Evolutionary conservation across 1,140 invertebrate genomes (phyloP).

Genomic region (Spodoptera litura): DNA sequence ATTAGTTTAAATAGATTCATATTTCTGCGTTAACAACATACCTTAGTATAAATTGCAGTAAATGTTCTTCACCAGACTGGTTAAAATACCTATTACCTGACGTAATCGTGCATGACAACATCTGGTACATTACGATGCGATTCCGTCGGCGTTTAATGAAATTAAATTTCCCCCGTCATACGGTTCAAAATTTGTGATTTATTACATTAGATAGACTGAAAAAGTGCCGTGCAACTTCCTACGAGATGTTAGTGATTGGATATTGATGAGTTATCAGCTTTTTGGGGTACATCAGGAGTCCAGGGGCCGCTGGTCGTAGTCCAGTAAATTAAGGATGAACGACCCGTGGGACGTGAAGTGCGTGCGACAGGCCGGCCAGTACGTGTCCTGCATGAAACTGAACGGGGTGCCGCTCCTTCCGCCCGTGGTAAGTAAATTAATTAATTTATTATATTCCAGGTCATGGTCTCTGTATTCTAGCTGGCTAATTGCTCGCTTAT

Average conservation of each 20-base stretch:
- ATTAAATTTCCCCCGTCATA: slow-evolving; percentile 52
- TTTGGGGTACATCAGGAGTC: not conserved
- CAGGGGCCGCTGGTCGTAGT: not conserved
- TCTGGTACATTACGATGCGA: slow-evolving; percentile 52
- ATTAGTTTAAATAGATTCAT: not conserved
- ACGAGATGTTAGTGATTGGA: slow-evolving; percentile 22
- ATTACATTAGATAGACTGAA: slow-evolving; percentile 22
- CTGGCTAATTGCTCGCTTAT: not conserved
- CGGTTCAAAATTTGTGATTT: slow-evolving; percentile 41
- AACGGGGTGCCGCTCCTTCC: slow-evolving; percentile 88
- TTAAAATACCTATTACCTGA: slow-evolving; percentile 60
- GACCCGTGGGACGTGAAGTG: slow-evolving; percentile 83
- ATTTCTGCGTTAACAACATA: not conserved
- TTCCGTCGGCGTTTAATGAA: slow-evolving; percentile 57
- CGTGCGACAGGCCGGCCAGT: slow-evolving; percentile 76
- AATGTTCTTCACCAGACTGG: slow-evolving; percentile 12
- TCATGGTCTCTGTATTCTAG: not conserved
- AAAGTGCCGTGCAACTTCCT: slow-evolving; percentile 42
- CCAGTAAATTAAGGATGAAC: slow-evolving; percentile 61
- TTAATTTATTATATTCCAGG: not conserved
- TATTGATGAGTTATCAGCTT: slow-evolving; percentile 44
- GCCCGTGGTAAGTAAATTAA: slow-evolving; percentile 86
- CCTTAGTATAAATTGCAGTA: not conserved
- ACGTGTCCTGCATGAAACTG: slow-evolving; percentile 88
- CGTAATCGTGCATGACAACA: slow-evolving; percentile 75